Conservation (phyloP, 2,797 vertebrate genomes). For the Mycteria americana region DNA sequence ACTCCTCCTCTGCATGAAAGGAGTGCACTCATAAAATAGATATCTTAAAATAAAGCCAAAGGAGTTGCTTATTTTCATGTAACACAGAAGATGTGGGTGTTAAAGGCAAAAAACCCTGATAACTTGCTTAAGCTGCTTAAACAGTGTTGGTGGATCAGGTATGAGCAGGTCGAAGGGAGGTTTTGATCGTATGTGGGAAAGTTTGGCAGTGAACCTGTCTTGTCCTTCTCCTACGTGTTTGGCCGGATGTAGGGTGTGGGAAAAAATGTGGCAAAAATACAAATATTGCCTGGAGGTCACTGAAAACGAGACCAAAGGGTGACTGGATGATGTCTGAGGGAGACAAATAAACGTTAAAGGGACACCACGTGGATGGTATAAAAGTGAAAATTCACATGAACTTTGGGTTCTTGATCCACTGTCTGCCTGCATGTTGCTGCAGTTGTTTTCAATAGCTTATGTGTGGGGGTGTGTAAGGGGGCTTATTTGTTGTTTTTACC, state of each 20-base stretch:
- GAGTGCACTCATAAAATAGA: background rate
- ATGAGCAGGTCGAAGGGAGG: background rate
- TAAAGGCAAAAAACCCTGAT: background rate
- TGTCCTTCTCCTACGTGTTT: fast-evolving
- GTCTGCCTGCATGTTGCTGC: background rate
- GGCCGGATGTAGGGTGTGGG: background rate
- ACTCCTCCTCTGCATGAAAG: constrained; percentile 1
- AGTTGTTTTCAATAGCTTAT: background rate
- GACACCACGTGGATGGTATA: too few species aligned
- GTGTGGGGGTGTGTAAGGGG: background rate
- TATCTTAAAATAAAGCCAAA: background rate
- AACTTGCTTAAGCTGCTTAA: background rate
- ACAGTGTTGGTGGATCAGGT: background rate
- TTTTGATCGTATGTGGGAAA: background rate
- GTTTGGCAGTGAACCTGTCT: background rate
- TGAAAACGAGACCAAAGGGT: background rate
- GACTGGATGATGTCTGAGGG: background rate
- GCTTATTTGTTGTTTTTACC: background rate
- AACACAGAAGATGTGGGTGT: background rate
- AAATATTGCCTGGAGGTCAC: background rate
- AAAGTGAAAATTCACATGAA: background rate
- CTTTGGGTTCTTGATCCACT: background rate
- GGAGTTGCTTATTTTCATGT: constrained; percentile 14
- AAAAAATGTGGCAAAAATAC: background rate
- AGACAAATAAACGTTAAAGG: background rate